phyloP scores from a whole-genome alignment of 2,797 vertebrate species.

The Silurus aristotelis region DNA sequence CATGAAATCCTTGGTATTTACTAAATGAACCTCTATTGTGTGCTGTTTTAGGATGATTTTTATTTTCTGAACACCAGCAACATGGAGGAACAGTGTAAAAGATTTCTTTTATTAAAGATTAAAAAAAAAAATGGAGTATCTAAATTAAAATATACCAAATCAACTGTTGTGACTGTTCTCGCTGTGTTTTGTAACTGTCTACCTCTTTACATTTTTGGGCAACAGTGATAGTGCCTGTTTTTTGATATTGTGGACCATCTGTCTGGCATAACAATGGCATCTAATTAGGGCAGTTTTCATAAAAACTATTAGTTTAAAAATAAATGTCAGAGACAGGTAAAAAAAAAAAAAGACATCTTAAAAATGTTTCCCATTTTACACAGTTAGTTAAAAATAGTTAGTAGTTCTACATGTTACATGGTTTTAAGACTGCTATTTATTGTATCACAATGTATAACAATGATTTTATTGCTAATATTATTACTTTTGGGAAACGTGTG shows the following conservation, averaged over 20 bases:
- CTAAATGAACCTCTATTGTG: not conserved
- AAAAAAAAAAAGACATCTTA: not conserved
- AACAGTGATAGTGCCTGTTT: not conserved
- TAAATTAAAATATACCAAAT: not conserved
- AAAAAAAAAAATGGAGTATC: not conserved
- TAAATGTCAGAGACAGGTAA: not conserved
- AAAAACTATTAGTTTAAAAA: not conserved
- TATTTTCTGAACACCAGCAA: not conserved
- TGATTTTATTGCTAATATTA: not conserved
- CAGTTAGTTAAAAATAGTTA: not conserved
- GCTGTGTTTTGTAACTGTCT: conserved; percentile 28
- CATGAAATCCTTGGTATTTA: not conserved
- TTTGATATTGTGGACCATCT: conserved; percentile 4
- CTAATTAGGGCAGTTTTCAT: not conserved
- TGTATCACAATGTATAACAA: not conserved
- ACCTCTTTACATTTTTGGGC: conserved; percentile 32
- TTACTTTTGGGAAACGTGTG: not conserved
- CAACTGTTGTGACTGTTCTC: not conserved
- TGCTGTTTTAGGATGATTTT: not conserved
- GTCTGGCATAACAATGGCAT: not conserved
- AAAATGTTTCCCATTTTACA: not conserved
- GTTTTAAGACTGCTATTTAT: not conserved
- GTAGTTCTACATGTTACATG: not conserved
- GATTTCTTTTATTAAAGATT: not conserved
- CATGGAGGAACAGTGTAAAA: not conserved